phyloP scores from a whole-genome alignment of 2,888 invertebrate genomes.

The Artemia sinica region DNA sequence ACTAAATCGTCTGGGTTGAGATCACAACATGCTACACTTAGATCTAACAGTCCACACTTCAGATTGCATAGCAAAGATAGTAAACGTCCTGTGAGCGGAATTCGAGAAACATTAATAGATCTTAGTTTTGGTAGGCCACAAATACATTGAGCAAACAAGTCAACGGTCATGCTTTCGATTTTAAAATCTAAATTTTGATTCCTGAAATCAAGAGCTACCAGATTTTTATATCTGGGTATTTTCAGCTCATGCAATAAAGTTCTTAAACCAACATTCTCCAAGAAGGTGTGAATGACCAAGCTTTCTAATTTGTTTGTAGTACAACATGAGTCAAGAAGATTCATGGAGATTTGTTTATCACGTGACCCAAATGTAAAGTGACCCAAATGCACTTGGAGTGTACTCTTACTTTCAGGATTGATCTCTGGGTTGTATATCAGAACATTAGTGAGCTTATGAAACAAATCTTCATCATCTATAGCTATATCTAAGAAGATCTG shows the following conservation, averaged over 20 bases:
- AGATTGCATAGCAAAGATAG: neutral
- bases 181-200: neutral
- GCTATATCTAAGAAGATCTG: neutral
- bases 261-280: neutral
- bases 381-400: too few species aligned
- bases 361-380: neutral
- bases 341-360: neutral
- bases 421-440: constrained; percentile 8
- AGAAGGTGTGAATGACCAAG: neutral
- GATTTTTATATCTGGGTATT: neutral
- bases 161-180: neutral
- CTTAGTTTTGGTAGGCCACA: neutral
- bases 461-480: constrained; percentile 2
- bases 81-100: neutral
- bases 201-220: neutral
- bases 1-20: too few species aligned
- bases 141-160: neutral
- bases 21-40: too few species aligned
- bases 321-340: constrained; percentile 1
- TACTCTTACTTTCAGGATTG: too few species aligned
- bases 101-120: neutral
- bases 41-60: too few species aligned
- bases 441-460: constrained; percentile 9
- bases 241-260: neutral
- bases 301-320: neutral